Base-by-base conservation (phyloP, 2,113 vertebrate genomes). In the Ammodramus savannarum region DNA sequence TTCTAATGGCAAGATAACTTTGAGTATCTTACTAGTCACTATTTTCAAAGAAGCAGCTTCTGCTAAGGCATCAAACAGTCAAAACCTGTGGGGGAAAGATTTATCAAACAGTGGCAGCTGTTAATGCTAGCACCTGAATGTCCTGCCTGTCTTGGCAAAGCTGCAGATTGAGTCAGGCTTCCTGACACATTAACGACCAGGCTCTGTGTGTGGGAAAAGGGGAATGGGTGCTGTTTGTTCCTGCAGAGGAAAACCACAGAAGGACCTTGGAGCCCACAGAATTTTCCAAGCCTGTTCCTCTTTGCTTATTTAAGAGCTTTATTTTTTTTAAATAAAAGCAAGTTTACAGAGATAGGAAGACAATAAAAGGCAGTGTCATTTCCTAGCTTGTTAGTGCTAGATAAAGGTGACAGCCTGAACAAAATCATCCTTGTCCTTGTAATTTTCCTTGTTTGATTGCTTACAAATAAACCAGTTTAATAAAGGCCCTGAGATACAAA, bases 381-480 rank as follows among this genome's bases (percentile, higher is more conserved):
- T 96, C 95, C 78, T 72, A 58, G 65, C 62, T 90, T 69, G 44
- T 94, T 97, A 92, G n/a, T 46, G 39, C 13, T 84, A 62, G 73
- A 75, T 92, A 92, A 96, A 89, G 78, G 55, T 87, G 87, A 78
- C 83, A 54, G 57, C 77, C 76, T 79, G 91, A 96, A 97, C 94
- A 95, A 96, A 80, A 93, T 86, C 39, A 78, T 80, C 78, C 23
- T 22, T 9, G 9, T 92, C 75, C 87, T 88, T 77, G 68, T 55
- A 65, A 95, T 90, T 79, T 88, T 89, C 77, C 87, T 77, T 1
- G 3, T 76, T 88, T 96, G 95, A 97, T 94, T 95, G 89, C 93
- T 95, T 94, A 84, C 90, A 96, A 95, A 97, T 85, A 97, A 81
- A 55, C 63, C 62, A 67, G 62, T 87, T 96, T 96, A 96, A 96